Evolutionary conservation across 2,888 invertebrate genomes (phyloP), one percentile per base, ranked within the genome.

Genomic region (Drosophila borborema): DNA sequence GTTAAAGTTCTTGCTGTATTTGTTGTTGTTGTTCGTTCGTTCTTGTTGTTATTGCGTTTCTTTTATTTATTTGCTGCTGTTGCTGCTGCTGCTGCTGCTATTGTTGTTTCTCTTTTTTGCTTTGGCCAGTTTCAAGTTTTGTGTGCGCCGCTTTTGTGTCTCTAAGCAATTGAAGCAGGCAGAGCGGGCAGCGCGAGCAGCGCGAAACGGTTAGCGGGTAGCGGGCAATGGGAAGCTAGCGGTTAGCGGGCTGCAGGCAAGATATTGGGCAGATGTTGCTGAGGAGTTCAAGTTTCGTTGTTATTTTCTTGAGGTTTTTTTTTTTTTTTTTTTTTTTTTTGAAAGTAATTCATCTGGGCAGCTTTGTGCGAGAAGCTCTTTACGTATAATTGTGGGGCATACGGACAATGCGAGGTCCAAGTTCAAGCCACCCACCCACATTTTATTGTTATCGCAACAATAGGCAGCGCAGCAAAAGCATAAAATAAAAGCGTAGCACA

Each of bases 401-500:
- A 65, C 66, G 72, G 72, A 72, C 72, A 81, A 72, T 59, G 64
- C 68, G 84, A 86, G 86, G 86, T 87, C 89, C 83, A 87, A 87
- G 86, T 87, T 87, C 90, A 85, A 77, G 72, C 79, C 84, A 77
- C 81, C 90, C 90, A 86, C 90, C 89, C 87, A 85, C 87, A 84
- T 89, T 85, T 89, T 84, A 85, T 85, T 85, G 90, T 86, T 86
- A 85, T 88, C 80, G 86, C 72, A 85, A 90, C 88, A 89, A 86
- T 85, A 72, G 34, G 90, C 81, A 72, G 83, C 67, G 18, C 23
- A 51, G 55, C 55, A 7, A 8, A 28, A 20, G 14, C 23, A 16
- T 0, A 28, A 49, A 49, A 5, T 49, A 7, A 64, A 56, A 66
- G 68, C 81, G 73, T 82, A 80, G 71, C 78, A 80, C 89, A 85